These are phyloP conservation scores for Phalacrocorax aristotelis DNA, from an alignment of 2,113 vertebrate genomes.

Conservation along the genomic window DNA sequence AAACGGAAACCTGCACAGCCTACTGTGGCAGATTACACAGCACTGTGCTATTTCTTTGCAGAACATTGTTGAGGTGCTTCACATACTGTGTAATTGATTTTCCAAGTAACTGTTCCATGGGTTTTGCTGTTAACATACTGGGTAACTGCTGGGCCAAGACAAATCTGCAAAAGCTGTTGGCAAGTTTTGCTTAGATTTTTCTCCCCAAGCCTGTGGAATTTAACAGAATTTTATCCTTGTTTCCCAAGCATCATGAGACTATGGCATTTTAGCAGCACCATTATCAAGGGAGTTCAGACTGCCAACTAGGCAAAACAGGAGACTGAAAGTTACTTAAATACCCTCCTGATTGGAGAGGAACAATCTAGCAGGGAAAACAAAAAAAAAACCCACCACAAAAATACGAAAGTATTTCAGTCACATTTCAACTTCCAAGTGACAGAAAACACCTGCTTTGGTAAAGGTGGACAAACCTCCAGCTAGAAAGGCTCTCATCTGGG, in stretches of 20 bases:
- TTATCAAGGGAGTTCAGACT: not conserved
- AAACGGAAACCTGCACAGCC: slow-evolving; percentile 20
- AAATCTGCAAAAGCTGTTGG: slow-evolving; percentile 54
- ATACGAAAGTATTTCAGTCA: not conserved
- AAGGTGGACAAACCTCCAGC: not conserved
- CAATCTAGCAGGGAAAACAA: not conserved
- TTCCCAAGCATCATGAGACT: slow-evolving; percentile 24
- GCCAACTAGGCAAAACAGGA: slow-evolving; percentile 16
- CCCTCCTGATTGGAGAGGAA: not conserved
- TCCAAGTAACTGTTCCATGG: slow-evolving; percentile 58
- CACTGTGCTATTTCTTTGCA: not conserved
- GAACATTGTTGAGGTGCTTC: slow-evolving; percentile 36
- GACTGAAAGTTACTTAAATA: not conserved
- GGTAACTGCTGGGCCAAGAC: slow-evolving; percentile 44
- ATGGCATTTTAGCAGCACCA: not conserved
- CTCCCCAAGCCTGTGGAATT: slow-evolving; percentile 33
- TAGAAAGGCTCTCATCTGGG: not conserved
- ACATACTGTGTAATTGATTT: slow-evolving; percentile 47
- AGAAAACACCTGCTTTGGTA: not conserved
- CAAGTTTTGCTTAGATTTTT: slow-evolving; percentile 1
- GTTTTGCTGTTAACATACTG: slow-evolving; percentile 28
- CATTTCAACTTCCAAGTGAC: not conserved
- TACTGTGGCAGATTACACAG: not conserved
- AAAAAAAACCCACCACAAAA: not conserved
- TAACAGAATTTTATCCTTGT: slow-evolving; percentile 10